Conservation (phyloP, 2,888 invertebrate genomes). For the Carabus problematicus region DNA sequence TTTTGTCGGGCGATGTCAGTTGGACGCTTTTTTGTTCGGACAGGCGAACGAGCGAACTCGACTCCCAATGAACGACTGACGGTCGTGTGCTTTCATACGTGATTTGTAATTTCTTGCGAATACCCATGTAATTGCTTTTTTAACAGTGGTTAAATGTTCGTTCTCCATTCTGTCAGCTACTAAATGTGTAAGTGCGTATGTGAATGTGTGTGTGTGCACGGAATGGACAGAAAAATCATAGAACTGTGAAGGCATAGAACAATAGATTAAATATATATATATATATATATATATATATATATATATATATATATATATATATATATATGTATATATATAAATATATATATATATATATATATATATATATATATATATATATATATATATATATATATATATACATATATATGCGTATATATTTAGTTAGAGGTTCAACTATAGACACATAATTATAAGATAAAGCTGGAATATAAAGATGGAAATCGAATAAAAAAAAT, state of each 20-base stretch:
- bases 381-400: slow-evolving; percentile 4
- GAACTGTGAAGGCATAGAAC: not conserved
- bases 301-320: too few relatives aligned
- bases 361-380: slow-evolving; percentile 4
- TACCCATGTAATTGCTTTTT: slow-evolving; percentile 35
- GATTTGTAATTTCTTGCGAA: slow-evolving; percentile 37
- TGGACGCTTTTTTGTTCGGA: slow-evolving; percentile 16
- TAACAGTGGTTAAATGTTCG: slow-evolving; percentile 33
- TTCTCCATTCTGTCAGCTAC: slow-evolving; percentile 27
- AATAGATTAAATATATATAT: too few relatives aligned
- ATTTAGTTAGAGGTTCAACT: not conserved
- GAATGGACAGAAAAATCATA: not conserved
- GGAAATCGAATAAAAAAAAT: too few relatives aligned
- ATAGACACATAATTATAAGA: not conserved
- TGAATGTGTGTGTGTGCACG: not conserved
- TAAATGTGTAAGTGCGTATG: slow-evolving; percentile 10
- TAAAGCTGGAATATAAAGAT: too few relatives aligned
- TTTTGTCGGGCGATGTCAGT: slow-evolving; percentile 19
- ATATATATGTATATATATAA: too few relatives aligned
- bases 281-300: too few relatives aligned
- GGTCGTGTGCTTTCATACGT: slow-evolving; percentile 26
- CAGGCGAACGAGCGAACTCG: not conserved
- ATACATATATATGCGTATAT: not conserved
- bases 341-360: not conserved
- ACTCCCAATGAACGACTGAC: slow-evolving; percentile 4